Evolutionary conservation across 2,888 invertebrate species (phyloP).

Genomic region (Campaea margaritaria): DNA sequence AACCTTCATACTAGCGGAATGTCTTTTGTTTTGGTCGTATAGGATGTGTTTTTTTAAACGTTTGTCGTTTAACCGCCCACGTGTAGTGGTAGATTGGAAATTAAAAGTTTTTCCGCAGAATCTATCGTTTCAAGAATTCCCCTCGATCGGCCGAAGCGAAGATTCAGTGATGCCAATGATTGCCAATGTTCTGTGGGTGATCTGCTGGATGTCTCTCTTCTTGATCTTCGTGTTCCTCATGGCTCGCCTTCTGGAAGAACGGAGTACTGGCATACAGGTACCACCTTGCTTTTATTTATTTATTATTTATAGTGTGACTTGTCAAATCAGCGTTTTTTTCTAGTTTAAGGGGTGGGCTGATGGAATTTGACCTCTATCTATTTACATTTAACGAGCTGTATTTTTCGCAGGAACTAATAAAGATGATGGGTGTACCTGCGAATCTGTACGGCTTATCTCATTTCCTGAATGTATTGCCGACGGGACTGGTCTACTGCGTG

Average conservation of each 20-base stretch:
- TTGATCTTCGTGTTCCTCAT: constrained; percentile 70
- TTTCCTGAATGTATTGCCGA: constrained; percentile 38
- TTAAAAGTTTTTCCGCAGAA: background rate
- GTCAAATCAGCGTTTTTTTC: no score
- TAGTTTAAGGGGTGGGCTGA: no score
- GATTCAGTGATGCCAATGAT: constrained; percentile 4
- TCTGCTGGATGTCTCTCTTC: constrained; percentile 28
- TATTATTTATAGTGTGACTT: no score
- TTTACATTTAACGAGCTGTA: no score
- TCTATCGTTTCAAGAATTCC: constrained; percentile 20
- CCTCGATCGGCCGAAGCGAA: constrained; percentile 21
- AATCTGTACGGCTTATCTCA: constrained; percentile 39
- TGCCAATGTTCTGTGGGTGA: constrained; percentile 21
- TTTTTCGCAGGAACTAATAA: constrained; percentile 45
- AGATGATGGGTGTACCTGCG: constrained; percentile 43
- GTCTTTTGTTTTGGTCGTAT: no score
- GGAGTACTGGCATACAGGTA: constrained; percentile 74
- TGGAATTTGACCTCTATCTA: no score
- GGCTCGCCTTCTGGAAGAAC: constrained; percentile 55
- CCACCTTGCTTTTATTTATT: no score
- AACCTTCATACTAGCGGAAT: no score
- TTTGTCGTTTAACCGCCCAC: no score
- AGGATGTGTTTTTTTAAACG: no score
- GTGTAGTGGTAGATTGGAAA: no score
- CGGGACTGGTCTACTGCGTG: constrained; percentile 36